These are phyloP conservation scores for Lasiommata megera DNA, from an alignment of 2,888 invertebrate species.

Conservation along the genomic window DNA sequence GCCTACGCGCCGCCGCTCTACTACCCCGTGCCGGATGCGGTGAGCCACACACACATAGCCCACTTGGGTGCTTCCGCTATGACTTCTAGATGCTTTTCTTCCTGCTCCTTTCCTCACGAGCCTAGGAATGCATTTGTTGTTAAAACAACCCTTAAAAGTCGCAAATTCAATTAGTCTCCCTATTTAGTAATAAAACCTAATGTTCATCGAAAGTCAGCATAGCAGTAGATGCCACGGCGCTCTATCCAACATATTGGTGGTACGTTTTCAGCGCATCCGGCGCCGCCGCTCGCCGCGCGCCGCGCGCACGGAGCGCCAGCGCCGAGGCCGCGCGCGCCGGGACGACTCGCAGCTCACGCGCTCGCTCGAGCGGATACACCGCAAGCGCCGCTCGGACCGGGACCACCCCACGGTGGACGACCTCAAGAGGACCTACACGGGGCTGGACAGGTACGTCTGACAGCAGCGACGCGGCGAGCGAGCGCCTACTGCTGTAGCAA, in stretches of 20 bases:
- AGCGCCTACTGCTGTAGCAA: not conserved
- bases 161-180: no score
- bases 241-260: no score
- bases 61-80: no score
- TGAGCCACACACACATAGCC: constrained; percentile 38
- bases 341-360: constrained; percentile 70
- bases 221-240: no score
- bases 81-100: no score
- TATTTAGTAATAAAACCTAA: no score
- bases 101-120: no score
- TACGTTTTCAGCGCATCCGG: constrained; percentile 52
- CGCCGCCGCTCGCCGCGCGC: constrained; percentile 54
- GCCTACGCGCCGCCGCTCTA: constrained; percentile 58
- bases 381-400: constrained; percentile 65
- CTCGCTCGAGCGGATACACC: constrained; percentile 76
- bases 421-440: constrained; percentile 82
- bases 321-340: constrained; percentile 36
- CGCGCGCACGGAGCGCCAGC: constrained; percentile 53
- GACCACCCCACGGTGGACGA: constrained; percentile 74
- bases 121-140: no score
- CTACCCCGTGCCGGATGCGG: constrained; percentile 71
- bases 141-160: no score
- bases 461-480: not conserved
- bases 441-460: constrained; percentile 72
- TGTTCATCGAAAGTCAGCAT: no score